Base-by-base conservation (phyloP, 2,797 vertebrate genomes). In the Gobio occitaniae region DNA sequence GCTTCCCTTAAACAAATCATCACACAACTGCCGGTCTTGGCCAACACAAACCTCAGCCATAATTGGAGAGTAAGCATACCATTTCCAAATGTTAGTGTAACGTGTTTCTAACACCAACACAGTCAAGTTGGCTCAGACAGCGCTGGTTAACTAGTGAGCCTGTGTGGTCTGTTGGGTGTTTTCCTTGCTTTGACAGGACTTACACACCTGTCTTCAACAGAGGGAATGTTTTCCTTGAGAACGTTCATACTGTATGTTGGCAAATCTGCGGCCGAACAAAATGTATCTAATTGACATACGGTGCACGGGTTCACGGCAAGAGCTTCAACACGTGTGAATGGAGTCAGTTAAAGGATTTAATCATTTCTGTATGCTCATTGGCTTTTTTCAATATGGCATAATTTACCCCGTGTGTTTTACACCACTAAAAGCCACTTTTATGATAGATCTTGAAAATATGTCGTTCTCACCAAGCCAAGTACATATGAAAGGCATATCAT, bases 31-130 rank as follows among this genome's bases (percentile, higher is more conserved):
- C 84, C 76, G 84, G 75, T 63, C 78, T 38, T 12, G 71, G 90
- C 91, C 91, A 91, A 92, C 92, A 90, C 86, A 92, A 91, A 89
- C 87, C 86, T 83, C 84, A 63, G 84, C 87, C 86, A 84, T 89
- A 92, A 92, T 89, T 89, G 79, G 87, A 92, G 92, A 92, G 90
- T 89, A 88, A 92, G 89, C 91, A 87, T 85, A 90, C 86, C 74
- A 86, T 93, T 93, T 91, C 90, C 91, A 92, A 94, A 93, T 92
- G 89, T 93, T 93, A 91, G 86, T 88, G 82, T 92, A 89, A 90
- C 82, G 86, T 88, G 90, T 90, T 91, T 86, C 88, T 83, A 86
- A 91, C 85, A 86, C 89, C 87, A 91, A 86, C 90, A 91, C 83
- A 84, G 81, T 86, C 74, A 80, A 80, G 88, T 71, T 85, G 86